Percentiles rank a stretch among this genome's conserved stretches.
Conservation (phyloP, 2,888 invertebrate genomes). For the Deilephila porcellus region DNA sequence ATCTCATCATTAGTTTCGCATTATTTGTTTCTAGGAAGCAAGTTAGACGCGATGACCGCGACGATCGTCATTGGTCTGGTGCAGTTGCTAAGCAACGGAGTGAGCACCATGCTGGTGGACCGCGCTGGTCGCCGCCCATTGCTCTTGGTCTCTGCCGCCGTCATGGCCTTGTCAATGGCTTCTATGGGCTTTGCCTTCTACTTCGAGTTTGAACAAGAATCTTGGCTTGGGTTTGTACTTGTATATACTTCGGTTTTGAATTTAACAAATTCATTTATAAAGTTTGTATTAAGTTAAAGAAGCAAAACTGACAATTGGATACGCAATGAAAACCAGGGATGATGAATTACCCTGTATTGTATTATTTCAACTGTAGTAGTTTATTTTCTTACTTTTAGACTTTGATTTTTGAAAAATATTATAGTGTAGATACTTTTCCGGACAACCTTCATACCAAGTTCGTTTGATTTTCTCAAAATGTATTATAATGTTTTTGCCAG, state of each 20-base stretch:
- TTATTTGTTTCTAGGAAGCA: slow-evolving; percentile 66
- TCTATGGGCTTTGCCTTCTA: slow-evolving; percentile 83
- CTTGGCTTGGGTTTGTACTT: slow-evolving; percentile 70
- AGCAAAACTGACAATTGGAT: no score
- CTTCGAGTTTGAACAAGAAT: slow-evolving; percentile 69
- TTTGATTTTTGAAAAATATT: no score
- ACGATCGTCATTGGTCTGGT: slow-evolving; percentile 84
- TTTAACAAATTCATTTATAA: not conserved
- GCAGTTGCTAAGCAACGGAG: slow-evolving; percentile 80
- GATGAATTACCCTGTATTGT: no score
- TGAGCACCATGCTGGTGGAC: slow-evolving; percentile 85
- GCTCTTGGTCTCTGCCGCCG: slow-evolving; percentile 83
- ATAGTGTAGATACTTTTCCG: no score
- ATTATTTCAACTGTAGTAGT: no score
- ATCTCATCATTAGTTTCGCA: no score
- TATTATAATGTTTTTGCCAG: slow-evolving; percentile 49
- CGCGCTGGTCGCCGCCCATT: slow-evolving; percentile 85
- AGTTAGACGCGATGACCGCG: slow-evolving; percentile 79
- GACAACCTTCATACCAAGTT: no score
- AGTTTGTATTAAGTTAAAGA: no score
- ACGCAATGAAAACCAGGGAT: no score
- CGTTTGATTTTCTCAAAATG: no score
- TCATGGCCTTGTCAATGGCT: slow-evolving; percentile 82
- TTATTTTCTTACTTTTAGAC: no score
- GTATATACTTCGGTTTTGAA: not conserved